Percentiles rank a stretch among this genome's conserved stretches.
Conservation (phyloP, 2,888 invertebrate genomes). For the Plebejus argus region DNA sequence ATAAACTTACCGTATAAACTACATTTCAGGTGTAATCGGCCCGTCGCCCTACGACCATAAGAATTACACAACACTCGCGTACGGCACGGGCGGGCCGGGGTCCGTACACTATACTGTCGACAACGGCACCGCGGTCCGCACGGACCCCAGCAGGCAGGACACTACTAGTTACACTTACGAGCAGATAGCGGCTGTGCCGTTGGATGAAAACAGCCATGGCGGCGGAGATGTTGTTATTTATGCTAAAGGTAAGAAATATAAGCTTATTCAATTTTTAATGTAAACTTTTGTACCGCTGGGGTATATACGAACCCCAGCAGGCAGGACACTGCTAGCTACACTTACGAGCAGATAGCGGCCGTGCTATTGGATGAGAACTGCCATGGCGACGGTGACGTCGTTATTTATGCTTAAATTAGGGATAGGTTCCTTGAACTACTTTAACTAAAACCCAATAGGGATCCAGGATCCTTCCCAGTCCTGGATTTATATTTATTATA, state of each 20-base stretch:
- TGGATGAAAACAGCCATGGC: conserved; percentile 89
- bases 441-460: too few species aligned
- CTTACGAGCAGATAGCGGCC: conserved; percentile 87
- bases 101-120: conserved; percentile 80
- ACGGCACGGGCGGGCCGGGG: conserved; percentile 87
- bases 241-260: conserved; percentile 81
- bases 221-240: conserved; percentile 93
- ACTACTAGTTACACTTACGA: conserved; percentile 84
- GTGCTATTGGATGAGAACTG: conserved; percentile 87
- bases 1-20: too few species aligned
- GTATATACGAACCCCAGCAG: conserved; percentile 82
- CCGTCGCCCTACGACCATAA: conserved; percentile 82
- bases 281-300: too few species aligned
- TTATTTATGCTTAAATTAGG: conserved; percentile 91
- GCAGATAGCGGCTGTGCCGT: conserved; percentile 86
- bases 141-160: conserved; percentile 82
- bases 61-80: conserved; percentile 89
- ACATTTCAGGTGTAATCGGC: conserved; percentile 79
- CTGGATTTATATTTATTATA: too few species aligned
- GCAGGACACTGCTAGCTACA: conserved; percentile 82
- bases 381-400: conserved; percentile 93
- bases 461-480: too few species aligned
- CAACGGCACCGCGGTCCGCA: conserved; percentile 62
- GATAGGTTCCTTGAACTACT: too few species aligned
- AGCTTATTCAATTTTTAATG: too few species aligned